These are phyloP conservation scores for Pomatorhinus ruficollis DNA, from an alignment of 2,113 vertebrate species.

Conservation along the genomic window DNA sequence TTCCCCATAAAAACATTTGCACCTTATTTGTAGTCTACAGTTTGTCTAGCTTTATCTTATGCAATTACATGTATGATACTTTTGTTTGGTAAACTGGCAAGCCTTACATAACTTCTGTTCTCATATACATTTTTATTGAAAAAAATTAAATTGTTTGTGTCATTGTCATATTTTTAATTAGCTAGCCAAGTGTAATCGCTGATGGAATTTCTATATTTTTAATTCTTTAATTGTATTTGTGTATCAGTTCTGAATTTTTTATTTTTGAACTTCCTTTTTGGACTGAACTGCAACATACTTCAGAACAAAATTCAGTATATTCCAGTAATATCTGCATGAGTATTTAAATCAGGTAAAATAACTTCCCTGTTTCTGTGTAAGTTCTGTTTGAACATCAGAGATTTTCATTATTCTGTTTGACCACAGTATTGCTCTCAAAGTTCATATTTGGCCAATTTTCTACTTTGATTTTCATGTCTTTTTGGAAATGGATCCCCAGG, in stretches of 20 bases:
- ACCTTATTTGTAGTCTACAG: slow-evolving; percentile 26
- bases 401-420: not conserved
- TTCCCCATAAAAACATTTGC: slow-evolving; percentile 56
- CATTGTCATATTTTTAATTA: not conserved
- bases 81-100: not conserved
- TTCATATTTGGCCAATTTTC: not conserved
- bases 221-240: not conserved
- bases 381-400: not conserved
- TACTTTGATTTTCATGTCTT: not conserved
- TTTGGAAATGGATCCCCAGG: not conserved
- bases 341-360: not conserved
- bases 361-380: not conserved
- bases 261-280: not conserved
- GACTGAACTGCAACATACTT: not conserved
- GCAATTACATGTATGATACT: not conserved
- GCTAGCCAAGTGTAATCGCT: not conserved
- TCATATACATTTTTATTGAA: not conserved
- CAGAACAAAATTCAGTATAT: not conserved
- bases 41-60: slow-evolving; percentile 26
- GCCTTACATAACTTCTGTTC: not conserved
- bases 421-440: not conserved
- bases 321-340: not conserved
- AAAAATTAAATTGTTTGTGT: not conserved
- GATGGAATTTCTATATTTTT: not conserved
- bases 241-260: not conserved